These are phyloP conservation scores for Ceratoteleas bidentatus DNA, from an alignment of 1,140 invertebrate genomes.

Conservation along the genomic window DNA sequence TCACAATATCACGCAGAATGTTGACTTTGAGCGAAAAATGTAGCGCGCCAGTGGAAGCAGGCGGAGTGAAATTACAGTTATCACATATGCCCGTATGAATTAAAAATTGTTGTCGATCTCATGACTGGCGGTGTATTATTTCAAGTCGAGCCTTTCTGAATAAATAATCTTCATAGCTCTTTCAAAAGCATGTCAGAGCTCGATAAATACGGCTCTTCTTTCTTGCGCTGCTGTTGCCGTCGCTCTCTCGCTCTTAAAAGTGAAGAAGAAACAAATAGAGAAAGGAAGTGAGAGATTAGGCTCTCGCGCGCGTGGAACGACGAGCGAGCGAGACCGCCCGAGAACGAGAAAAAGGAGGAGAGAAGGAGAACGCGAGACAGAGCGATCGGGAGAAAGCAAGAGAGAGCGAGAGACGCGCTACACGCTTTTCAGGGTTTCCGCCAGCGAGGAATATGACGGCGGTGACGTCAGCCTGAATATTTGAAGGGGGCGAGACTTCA, in stretches of 20 bases:
- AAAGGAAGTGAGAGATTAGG: constrained; percentile 67
- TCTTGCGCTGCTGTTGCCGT: constrained; percentile 34
- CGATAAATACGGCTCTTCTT: constrained; percentile 64
- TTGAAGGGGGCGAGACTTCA: constrained; percentile 80
- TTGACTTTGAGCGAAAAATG: constrained; percentile 16
- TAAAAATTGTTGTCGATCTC: constrained; percentile 63
- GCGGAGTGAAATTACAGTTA: constrained; percentile 51
- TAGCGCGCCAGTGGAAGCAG: constrained; percentile 14
- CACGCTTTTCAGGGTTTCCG: constrained; percentile 75
- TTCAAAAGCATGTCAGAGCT: constrained; percentile 67
- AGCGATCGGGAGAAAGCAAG: constrained; percentile 14
- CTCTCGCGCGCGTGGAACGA: constrained; percentile 46
- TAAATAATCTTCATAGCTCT: constrained; percentile 67
- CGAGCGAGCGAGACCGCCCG: constrained; percentile 20
- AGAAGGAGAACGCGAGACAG: constrained; percentile 26
- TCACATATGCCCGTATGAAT: constrained; percentile 57
- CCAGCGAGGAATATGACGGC: constrained; percentile 77
- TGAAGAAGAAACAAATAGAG: constrained; percentile 64
- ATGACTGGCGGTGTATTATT: constrained; percentile 63
- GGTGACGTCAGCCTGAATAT: constrained; percentile 81
- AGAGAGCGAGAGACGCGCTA: constrained; percentile 26
- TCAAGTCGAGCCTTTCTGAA: constrained; percentile 64
- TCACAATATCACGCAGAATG: not conserved
- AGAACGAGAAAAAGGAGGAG: constrained; percentile 29
- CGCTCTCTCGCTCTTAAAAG: constrained; percentile 59